Percentiles rank a stretch among this genome's conserved stretches.
Evolutionary conservation across 1,140 invertebrate species (phyloP).

Genomic region (Steinernema feltiae): DNA sequence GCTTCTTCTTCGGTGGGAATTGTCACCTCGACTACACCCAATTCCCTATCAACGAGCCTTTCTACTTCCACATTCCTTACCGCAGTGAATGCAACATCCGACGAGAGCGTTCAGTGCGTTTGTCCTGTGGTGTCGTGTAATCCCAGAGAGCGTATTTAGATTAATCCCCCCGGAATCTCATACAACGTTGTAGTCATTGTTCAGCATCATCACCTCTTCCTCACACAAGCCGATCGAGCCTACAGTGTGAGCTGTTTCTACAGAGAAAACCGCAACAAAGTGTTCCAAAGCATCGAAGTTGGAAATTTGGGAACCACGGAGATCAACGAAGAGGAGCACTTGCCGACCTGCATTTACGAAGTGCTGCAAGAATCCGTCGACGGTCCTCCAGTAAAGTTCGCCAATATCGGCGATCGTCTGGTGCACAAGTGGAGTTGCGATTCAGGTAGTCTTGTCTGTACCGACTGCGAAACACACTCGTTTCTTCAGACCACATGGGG

Average conservation of each 20-base stretch:
- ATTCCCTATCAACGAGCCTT: constrained; percentile 17
- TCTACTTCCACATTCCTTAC: constrained; percentile 30
- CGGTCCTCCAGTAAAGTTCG: constrained; percentile 26
- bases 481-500: constrained; percentile 22
- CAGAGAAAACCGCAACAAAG: constrained; percentile 23
- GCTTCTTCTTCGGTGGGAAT: constrained; percentile 26
- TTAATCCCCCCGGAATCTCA: constrained; percentile 24
- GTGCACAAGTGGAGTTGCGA: constrained; percentile 38
- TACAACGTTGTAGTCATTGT: constrained; percentile 33
- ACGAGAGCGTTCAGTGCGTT: constrained; percentile 14
- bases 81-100: constrained; percentile 31
- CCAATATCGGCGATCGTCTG: constrained; percentile 35
- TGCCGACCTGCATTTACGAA: constrained; percentile 32
- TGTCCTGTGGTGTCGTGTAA: neutral
- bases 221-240: constrained; percentile 35
- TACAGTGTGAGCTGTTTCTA: constrained; percentile 38
- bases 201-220: constrained; percentile 32
- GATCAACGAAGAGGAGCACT: constrained; percentile 17
- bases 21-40: constrained; percentile 28
- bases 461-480: neutral
- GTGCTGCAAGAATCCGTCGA: constrained; percentile 26
- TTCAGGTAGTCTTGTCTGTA: constrained; percentile 14
- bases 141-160: constrained; percentile 16
- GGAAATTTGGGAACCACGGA: neutral
- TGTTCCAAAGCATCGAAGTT: constrained; percentile 28